phyloP scores from a whole-genome alignment of 2,888 invertebrate species.

The Macrosiphum euphorbiae region DNA sequence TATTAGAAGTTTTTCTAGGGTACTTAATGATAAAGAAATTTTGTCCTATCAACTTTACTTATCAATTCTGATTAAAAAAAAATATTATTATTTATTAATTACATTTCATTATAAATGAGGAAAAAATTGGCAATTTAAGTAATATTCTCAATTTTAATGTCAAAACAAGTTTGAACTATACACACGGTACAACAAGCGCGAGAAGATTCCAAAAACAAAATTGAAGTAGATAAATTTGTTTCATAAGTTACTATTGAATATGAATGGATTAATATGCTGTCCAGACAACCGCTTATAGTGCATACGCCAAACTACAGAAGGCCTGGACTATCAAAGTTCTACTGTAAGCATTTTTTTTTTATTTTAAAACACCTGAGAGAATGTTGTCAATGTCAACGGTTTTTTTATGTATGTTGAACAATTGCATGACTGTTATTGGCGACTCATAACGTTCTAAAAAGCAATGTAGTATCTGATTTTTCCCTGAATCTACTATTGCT shows the following conservation, averaged over 20 bases:
- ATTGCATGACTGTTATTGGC: constrained; percentile 74
- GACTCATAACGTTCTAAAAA: constrained; percentile 74
- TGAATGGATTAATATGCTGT: neutral
- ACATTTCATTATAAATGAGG: neutral
- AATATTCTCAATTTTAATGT: neutral
- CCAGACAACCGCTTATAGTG: too few relatives aligned
- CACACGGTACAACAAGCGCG: neutral
- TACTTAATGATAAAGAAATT: neutral
- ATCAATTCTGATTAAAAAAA: neutral
- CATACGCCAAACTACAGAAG: neutral
- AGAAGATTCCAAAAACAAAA: neutral
- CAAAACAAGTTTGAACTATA: neutral
- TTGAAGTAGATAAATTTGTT: neutral
- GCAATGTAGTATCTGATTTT: constrained; percentile 70
- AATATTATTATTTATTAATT: too few relatives aligned
- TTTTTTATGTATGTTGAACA: constrained; percentile 70
- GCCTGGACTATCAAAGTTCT: neutral
- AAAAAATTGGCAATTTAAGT: neutral
- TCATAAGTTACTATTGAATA: neutral
- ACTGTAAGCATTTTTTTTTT: neutral
- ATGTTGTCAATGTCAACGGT: constrained; percentile 15
- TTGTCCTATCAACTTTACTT: neutral
- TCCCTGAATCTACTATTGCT: constrained; percentile 58
- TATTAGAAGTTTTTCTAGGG: neutral
- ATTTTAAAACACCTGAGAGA: constrained; percentile 19